These are phyloP conservation scores for Tribolium madens DNA, from an alignment of 1,140 invertebrate genomes.

Conservation along the genomic window DNA sequence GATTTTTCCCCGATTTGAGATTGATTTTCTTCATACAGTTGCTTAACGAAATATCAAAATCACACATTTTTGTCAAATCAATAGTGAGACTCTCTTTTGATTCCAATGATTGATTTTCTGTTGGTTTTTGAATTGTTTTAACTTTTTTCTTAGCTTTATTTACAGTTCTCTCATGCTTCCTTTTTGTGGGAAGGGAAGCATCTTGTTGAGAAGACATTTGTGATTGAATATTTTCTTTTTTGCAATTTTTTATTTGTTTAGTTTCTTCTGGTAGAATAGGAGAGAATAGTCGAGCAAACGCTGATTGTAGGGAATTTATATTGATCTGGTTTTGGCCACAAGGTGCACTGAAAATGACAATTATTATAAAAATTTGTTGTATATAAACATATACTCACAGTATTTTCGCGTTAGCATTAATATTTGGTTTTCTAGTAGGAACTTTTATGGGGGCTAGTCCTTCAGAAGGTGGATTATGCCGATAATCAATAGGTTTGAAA, in stretches of 20 bases:
- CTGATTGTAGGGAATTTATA: slow-evolving; percentile 43
- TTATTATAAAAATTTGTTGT: slow-evolving; percentile 10
- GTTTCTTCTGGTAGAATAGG: background rate
- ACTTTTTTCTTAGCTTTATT: slow-evolving; percentile 7
- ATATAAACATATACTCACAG: slow-evolving; percentile 50
- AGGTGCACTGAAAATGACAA: slow-evolving; percentile 43
- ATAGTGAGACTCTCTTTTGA: slow-evolving; percentile 12
- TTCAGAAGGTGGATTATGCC: slow-evolving; percentile 50
- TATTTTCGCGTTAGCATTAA: slow-evolving; percentile 41
- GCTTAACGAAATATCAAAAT: background rate
- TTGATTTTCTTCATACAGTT: slow-evolving; percentile 19
- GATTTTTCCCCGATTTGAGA: background rate
- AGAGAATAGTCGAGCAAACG: slow-evolving; percentile 37
- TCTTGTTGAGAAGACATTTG: background rate
- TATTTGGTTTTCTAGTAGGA: slow-evolving; percentile 45
- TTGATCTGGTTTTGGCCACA: slow-evolving; percentile 45
- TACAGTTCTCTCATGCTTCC: background rate
- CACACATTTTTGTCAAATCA: slow-evolving; percentile 7
- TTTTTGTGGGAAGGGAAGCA: background rate
- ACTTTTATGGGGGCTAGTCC: slow-evolving; percentile 54
- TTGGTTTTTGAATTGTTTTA: background rate
- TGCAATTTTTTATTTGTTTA: background rate
- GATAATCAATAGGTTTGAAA: slow-evolving; percentile 59
- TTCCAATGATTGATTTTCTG: background rate
- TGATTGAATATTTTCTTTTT: slow-evolving; percentile 8